A percentile compares a stretch with the other conserved stretches of the same genome.
These are phyloP conservation scores for Steinernema scapterisci DNA, from an alignment of 2,888 invertebrate genomes.

Conservation along the genomic window DNA sequence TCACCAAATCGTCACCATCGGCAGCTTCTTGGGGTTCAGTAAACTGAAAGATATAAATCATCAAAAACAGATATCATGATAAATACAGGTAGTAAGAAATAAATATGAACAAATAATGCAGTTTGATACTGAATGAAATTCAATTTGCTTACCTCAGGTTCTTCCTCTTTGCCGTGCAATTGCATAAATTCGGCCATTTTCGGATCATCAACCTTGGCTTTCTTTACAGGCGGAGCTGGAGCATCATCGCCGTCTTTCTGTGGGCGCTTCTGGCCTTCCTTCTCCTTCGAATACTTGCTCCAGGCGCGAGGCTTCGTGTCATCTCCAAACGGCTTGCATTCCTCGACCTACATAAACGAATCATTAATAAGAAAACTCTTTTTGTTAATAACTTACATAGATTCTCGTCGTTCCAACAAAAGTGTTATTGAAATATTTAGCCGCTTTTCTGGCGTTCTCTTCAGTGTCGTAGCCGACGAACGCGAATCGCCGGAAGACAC, in stretches of 20 bases:
- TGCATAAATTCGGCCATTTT: slow-evolving; percentile 86
- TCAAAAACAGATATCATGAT: no score
- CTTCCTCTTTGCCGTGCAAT: slow-evolving; percentile 74
- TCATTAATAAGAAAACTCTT: neutral
- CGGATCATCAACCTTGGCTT: slow-evolving; percentile 76
- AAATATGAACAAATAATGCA: no score
- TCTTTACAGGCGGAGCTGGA: slow-evolving; percentile 38
- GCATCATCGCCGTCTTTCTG: slow-evolving; percentile 34
- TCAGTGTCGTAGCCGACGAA: slow-evolving; percentile 87
- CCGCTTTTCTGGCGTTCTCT: slow-evolving; percentile 79
- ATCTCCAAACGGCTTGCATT: slow-evolving; percentile 70
- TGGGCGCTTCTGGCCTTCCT: slow-evolving; percentile 75
- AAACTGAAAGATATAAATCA: no score
- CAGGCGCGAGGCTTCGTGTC: slow-evolving; percentile 82
- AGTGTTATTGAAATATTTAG: slow-evolving; percentile 81
- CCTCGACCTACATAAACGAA: slow-evolving; percentile 73
- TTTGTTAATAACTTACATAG: slow-evolving; percentile 70
- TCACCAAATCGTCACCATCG: slow-evolving; percentile 37
- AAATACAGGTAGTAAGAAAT: no score
- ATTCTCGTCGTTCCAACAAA: slow-evolving; percentile 84
- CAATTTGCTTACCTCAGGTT: slow-evolving; percentile 62
- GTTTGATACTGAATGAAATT: no score
- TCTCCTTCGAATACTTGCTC: slow-evolving; percentile 85
- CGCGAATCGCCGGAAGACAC: slow-evolving; percentile 87
- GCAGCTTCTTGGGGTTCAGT: neutral